phyloP scores from a whole-genome alignment of 2,797 vertebrate species.

The Paramormyrops hopkinsi region DNA sequence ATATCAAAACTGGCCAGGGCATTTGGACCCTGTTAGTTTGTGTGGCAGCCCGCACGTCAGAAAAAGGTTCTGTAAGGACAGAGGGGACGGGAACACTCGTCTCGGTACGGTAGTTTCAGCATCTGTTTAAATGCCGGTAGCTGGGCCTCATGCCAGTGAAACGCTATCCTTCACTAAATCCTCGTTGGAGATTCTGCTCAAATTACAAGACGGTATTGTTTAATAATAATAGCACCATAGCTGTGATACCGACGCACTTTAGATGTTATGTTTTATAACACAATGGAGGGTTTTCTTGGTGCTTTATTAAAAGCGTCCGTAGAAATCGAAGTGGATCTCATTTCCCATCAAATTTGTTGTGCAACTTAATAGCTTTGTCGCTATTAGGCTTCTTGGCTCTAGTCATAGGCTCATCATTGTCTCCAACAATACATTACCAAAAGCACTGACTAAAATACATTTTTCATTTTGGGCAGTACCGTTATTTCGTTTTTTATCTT shows the following conservation, averaged over 20 bases:
- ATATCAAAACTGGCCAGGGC: background rate
- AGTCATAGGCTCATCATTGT: background rate
- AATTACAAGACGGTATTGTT: background rate
- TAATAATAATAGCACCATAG: background rate
- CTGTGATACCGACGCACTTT: background rate
- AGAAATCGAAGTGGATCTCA: background rate
- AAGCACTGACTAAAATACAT: background rate
- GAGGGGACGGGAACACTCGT: background rate
- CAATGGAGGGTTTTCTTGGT: background rate
- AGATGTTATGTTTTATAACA: background rate
- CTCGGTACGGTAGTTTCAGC: background rate
- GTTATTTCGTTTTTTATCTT: background rate
- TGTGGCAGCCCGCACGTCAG: background rate
- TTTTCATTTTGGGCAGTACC: background rate
- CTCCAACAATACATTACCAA: background rate
- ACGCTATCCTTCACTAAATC: conserved; percentile 6
- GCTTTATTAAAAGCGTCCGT: background rate
- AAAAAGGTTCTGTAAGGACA: conserved; percentile 4
- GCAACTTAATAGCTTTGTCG: background rate
- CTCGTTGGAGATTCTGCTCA: background rate
- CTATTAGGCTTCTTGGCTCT: background rate
- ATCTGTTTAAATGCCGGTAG: conserved; percentile 3
- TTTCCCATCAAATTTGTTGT: background rate
- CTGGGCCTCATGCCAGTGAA: background rate
- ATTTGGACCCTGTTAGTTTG: background rate